Base-by-base conservation (phyloP, 35 echinoderm and acorn worm species). In the Ophiothrix spiculata region DNA sequence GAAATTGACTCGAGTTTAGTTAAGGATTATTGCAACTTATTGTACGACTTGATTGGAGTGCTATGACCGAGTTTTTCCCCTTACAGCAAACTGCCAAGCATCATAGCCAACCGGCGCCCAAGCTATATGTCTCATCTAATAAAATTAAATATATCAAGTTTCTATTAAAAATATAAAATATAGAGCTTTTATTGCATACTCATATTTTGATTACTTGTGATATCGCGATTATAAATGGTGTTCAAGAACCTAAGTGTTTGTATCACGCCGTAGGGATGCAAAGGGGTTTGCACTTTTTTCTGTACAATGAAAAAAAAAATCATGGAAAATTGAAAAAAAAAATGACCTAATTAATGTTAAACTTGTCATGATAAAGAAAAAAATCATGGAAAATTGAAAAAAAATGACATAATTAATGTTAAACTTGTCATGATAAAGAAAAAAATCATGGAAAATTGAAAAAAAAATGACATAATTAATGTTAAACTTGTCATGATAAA, bases 11-110 rank as follows among this genome's bases (percentile, higher is more conserved):
- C n/a, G n/a, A n/a, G 60, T 69, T 69, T 69, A 69, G 42, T 49
- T 69, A 69, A 15, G 60, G 6, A 69, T 69, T 69, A 69, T 69
- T n/a, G n/a, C n/a, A n/a, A n/a, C n/a, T n/a, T 69, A 69, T 69
- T 69, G 4, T 69, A 15, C 3, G 10, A 4, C 25, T 25, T 25
- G 60, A 69, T 4, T 15, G 60, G n/a, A n/a, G n/a, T n/a, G 60
- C 16, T 15, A 69, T 69, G 29, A 15, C 29, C 1, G 60, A 25
- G 25, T 12, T 15, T 69, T 69, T 69, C 2, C 60, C 60, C 29
- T 69, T 2, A 69, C 3, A 1, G 60, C 3, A 28, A 69, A 12
- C 16, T 69, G 29, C 2, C 17, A 69, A 12, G 23, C 60, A 69
- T 69, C 25, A 69, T 25, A 25, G 17, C 60, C 29, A 69, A 25